These are phyloP conservation scores for Podargus strigoides DNA, from an alignment of 2,797 vertebrate species.

Conservation along the genomic window DNA sequence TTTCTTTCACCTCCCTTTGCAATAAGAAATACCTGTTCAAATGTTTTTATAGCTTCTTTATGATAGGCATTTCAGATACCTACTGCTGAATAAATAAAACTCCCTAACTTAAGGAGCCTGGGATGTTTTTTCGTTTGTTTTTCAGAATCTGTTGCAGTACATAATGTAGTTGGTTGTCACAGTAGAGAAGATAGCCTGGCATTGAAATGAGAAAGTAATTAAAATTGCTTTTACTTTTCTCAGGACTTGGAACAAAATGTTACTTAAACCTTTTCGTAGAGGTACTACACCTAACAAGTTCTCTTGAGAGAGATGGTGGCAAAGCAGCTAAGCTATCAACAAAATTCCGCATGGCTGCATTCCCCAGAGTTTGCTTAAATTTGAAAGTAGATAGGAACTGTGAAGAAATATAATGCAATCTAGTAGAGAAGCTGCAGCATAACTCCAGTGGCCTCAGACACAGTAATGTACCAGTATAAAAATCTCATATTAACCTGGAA, in stretches of 20 bases:
- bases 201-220: conserved; percentile 62
- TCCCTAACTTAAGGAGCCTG: conserved; percentile 5
- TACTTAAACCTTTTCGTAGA: conserved; percentile 60
- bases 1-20: not conserved
- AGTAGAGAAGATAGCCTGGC: conserved; percentile 17
- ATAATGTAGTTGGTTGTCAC: conserved; percentile 27
- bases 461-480: conserved; percentile 7
- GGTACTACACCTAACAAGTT: conserved; percentile 69
- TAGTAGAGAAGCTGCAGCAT: conserved; percentile 29
- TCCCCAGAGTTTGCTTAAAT: conserved; percentile 56
- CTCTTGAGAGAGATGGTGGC: conserved; percentile 49
- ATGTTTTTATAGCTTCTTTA: conserved; percentile 49
- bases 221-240: conserved; percentile 59
- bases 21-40: conserved; percentile 33
- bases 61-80: conserved; percentile 44
- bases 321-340: conserved; percentile 52
- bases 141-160: not conserved
- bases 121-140: not conserved
- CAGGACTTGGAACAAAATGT: conserved; percentile 51
- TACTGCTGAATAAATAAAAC: conserved; percentile 59
- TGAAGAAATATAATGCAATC: conserved; percentile 58
- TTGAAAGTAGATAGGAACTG: conserved; percentile 55
- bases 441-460: conserved; percentile 3
- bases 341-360: not conserved
- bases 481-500: conserved; percentile 27